Conservation (phyloP, 2,888 invertebrate species). For the Aleiodes leptofemur region DNA sequence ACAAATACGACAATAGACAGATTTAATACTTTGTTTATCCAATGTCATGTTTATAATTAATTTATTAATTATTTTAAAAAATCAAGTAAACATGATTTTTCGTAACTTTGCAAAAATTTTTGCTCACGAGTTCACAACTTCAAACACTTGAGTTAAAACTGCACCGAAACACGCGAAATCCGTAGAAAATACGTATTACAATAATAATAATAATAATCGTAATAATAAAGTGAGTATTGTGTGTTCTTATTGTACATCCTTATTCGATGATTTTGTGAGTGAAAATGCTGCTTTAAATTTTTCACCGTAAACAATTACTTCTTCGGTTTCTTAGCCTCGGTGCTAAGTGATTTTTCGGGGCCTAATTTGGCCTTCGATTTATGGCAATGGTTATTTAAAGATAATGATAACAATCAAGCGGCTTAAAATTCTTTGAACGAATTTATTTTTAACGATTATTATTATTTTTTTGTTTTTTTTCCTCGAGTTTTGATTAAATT, state of each 20-base stretch:
- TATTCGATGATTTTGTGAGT: slow-evolving; percentile 39
- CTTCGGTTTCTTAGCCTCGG: neutral
- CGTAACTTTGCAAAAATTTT: neutral
- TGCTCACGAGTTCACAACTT: too few species aligned
- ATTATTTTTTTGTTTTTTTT: slow-evolving; percentile 46
- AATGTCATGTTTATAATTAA: slow-evolving; percentile 31
- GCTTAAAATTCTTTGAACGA: slow-evolving; percentile 10
- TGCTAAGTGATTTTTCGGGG: slow-evolving; percentile 30
- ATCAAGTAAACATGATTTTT: neutral
- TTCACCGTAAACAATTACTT: slow-evolving; percentile 40
- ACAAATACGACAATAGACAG: slow-evolving; percentile 75
- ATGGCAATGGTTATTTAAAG: slow-evolving; percentile 30
- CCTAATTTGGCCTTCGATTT: slow-evolving; percentile 26
- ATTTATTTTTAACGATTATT: slow-evolving; percentile 36
- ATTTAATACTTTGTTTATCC: slow-evolving; percentile 56
- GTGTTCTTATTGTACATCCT: slow-evolving; percentile 14
- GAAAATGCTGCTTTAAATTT: slow-evolving; percentile 40
- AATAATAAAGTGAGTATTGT: neutral
- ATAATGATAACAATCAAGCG: slow-evolving; percentile 3
- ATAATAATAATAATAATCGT: too few species aligned
- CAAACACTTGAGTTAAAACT: slow-evolving; percentile 7
- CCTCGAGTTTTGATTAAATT: slow-evolving; percentile 20
- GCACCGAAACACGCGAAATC: neutral
- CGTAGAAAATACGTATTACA: too few species aligned
- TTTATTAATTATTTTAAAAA: slow-evolving; percentile 5